Evolutionary conservation across 2,888 invertebrate species (phyloP).

Genomic region (Meliscaeva auricollis): DNA sequence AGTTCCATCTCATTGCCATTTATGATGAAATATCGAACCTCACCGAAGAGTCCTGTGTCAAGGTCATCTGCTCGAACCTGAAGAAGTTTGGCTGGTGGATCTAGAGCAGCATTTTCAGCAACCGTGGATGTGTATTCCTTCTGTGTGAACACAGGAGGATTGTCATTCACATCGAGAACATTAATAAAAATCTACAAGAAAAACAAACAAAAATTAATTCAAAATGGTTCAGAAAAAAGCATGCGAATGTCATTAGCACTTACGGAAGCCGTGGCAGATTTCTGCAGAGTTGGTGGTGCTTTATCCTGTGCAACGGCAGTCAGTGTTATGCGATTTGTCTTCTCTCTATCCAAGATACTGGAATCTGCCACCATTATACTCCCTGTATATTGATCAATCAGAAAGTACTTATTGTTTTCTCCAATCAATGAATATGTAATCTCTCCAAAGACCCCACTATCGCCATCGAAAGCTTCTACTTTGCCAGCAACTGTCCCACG

Average conservation of each 20-base stretch:
- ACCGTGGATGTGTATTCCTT: constrained; percentile 91
- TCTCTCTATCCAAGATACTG: constrained; percentile 91
- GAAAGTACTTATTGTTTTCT: constrained; percentile 90
- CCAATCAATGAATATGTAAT: constrained; percentile 92
- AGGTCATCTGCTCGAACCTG: constrained; percentile 90
- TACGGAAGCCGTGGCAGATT: constrained; percentile 91
- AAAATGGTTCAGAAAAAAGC: constrained; percentile 17
- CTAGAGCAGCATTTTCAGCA: constrained; percentile 92
- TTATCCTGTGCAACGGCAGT: constrained; percentile 93
- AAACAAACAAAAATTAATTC: constrained; percentile 7
- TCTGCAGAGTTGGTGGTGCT: constrained; percentile 88
- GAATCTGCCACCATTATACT: constrained; percentile 90
- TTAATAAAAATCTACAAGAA: constrained; percentile 88
- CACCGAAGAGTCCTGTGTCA: constrained; percentile 91
- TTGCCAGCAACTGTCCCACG: constrained; percentile 89
- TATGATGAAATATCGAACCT: constrained; percentile 90
- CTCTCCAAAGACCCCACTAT: constrained; percentile 91
- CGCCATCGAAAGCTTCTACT: constrained; percentile 91
- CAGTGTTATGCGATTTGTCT: constrained; percentile 88
- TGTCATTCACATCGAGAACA: constrained; percentile 94
- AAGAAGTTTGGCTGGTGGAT: constrained; percentile 92
- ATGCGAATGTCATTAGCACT: constrained; percentile 73
- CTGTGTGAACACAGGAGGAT: constrained; percentile 92
- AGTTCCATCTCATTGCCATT: constrained; percentile 88
- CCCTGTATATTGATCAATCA: constrained; percentile 89